A percentile compares a stretch with the other conserved stretches of the same genome.
Evolutionary conservation across 2,113 vertebrate species (phyloP).

Genomic region (Oenanthe melanoleuca): DNA sequence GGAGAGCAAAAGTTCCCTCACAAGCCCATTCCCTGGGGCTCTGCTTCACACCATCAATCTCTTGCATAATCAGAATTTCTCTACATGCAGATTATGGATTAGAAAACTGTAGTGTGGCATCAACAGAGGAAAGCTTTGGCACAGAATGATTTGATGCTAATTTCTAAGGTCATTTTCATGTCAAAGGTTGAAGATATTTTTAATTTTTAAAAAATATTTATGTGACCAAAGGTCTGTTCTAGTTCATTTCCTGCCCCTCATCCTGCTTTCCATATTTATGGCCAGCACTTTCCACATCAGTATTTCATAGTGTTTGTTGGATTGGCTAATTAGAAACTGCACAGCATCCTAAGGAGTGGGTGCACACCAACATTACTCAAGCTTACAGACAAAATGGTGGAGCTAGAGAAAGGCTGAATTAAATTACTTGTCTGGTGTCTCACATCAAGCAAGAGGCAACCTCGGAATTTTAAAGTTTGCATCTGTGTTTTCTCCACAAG

Average conservation of each 20-base stretch:
- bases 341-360: background rate
- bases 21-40: background rate
- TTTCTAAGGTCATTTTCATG: background rate
- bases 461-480: background rate
- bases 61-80: background rate
- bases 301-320: background rate
- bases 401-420: background rate
- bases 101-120: background rate
- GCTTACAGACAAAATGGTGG: background rate
- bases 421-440: background rate
- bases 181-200: background rate
- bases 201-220: background rate
- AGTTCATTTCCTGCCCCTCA: background rate
- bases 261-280: background rate
- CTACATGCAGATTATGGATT: background rate
- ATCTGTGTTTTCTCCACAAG: background rate
- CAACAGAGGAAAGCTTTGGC: background rate
- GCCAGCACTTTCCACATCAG: background rate
- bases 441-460: background rate
- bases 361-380: background rate
- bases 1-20: background rate
- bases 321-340: background rate
- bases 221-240: background rate
- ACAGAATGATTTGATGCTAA: background rate
- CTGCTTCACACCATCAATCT: background rate